Base-by-base conservation (phyloP, 2,113 vertebrate species). In the Poeciliopsis turrubarensis region DNA sequence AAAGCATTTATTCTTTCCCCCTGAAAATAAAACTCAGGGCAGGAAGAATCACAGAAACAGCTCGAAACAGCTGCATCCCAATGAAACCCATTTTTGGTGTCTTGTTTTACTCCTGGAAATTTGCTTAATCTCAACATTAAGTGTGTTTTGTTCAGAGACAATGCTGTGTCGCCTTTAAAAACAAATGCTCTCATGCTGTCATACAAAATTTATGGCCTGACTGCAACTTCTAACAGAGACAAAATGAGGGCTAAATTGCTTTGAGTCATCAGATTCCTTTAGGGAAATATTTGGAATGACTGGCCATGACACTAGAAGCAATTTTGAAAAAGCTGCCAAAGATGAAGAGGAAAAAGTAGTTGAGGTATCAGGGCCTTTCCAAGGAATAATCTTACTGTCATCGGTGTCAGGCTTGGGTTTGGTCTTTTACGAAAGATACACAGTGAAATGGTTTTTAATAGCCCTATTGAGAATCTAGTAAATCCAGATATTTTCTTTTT, bases 371-470 rank as follows among this genome's bases (percentile, higher is more conserved):
- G 60, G 61, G 80, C 68, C 64, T 70, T 86, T 89, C 78, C 86
- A 92, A 90, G 68, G 80, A 41, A 77, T 79, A 87, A 85, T 91
- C 76, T 82, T 80, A 87, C 91, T 87, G 89, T 89, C 82, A 86
- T 83, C 81, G 25, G 22, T 57, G 51, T 57, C 51, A 57, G 17
- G 51, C 22, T n/a, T n/a, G 25, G 51, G 51, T n/a, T 57, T 57
- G 51, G 51, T 57, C 25, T 57, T 7, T n/a, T 57, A 22, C 5
- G 51, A 57, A n/a, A 57, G 9, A n/a, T 25, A 57, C 51, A n/a
- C 51, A 25, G 81, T 74, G 73, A 90, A 84, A 85, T 81, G 60
- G 65, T 89, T 89, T 37, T 86, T 77, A 51, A 81, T 30, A 67
- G 65, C 73, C 74, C 81, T 57, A 32, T 82, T 60, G 71, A 62